Base-by-base conservation (phyloP, 2,113 vertebrate species). In the Cyanoramphus novaezelandiae region DNA sequence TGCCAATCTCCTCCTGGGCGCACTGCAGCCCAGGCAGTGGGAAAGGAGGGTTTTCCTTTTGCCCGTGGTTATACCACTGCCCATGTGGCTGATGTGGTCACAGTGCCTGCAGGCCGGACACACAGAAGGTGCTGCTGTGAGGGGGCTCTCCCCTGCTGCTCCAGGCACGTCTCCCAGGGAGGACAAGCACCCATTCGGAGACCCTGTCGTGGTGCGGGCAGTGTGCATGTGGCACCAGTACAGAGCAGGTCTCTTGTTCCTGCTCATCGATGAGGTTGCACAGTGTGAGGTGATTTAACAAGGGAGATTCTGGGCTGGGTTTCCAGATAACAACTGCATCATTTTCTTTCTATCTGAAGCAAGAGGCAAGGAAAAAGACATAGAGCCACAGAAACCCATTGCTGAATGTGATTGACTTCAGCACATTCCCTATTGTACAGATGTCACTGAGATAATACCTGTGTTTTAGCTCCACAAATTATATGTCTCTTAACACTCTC, bases 371-470 rank as follows among this genome's bases (percentile, higher is more conserved):
- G 35, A 74, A 50, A 47, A 59, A 88, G 25, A 60, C 0, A 1
- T 6, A 41, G 39, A 78, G 74, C 43, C 78, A 20, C 18, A 75
- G 77, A 79, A 93, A 71, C 28, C 60, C 13, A 19, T 90, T 80
- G 53, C 27, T 52, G 83, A 31, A 11, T 7, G 10, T 92, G 93
- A 95, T 84, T 91, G 93, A 96, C 91, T 92, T 41, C 64, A 47
- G 72, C 75, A 5, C 10, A 1, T 78, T 95, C 83, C 93, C 83
- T 50, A 6, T 86, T 68, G 77, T 71, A 16, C 0, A 15, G 52
- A 92, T 76, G 83, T 88, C 91, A 95, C 83, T 81, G 77, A 91
- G 89, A 96, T 95, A 95, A 96, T 91, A n/a, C 55, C 76, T 15
- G 16, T 96, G 94, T 92, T 95, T 95, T 88, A 79, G 74, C 81